phyloP scores from a whole-genome alignment of 2,797 vertebrate species.

The Capromys pilorides region DNA sequence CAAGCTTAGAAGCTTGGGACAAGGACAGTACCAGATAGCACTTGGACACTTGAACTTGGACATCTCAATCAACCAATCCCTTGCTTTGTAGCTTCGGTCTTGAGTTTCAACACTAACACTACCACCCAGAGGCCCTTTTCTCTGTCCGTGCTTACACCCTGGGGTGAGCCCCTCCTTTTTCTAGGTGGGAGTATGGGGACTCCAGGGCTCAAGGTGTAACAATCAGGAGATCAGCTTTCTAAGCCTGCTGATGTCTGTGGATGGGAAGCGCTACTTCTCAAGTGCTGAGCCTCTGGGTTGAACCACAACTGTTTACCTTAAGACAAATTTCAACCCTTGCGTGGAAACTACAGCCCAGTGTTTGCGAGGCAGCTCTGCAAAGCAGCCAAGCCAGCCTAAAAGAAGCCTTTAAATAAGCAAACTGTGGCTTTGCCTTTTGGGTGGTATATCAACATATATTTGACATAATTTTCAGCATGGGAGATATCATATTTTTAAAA shows the following conservation, averaged over 20 bases:
- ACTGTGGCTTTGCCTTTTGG: conserved; percentile 68
- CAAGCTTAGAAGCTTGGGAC: conserved; percentile 66
- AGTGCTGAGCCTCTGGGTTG: conserved; percentile 54
- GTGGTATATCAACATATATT: conserved; percentile 74
- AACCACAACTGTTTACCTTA: conserved; percentile 32
- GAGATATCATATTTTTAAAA: conserved; percentile 77
- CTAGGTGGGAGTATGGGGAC: background rate
- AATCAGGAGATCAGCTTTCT: conserved; percentile 66
- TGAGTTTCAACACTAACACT: background rate
- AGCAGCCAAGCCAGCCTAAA: conserved; percentile 72
- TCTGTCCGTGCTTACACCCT: background rate
- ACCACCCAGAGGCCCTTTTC: background rate
- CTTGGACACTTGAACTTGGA: background rate
- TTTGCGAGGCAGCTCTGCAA: conserved; percentile 51
- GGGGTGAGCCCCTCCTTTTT: background rate
- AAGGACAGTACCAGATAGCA: background rate
- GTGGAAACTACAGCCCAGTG: conserved; percentile 51
- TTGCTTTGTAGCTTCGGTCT: conserved; percentile 5
- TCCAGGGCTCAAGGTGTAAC: conserved; percentile 45
- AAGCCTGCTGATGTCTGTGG: conserved; percentile 59
- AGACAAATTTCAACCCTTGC: conserved; percentile 67
- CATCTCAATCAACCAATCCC: background rate
- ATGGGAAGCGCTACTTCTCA: background rate
- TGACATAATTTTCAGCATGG: conserved; percentile 67
- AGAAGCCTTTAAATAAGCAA: conserved; percentile 66